Evolutionary conservation across 1,140 invertebrate species (phyloP), one percentile per base, ranked within the genome.

Genomic region (Sitobion miscanthi): DNA sequence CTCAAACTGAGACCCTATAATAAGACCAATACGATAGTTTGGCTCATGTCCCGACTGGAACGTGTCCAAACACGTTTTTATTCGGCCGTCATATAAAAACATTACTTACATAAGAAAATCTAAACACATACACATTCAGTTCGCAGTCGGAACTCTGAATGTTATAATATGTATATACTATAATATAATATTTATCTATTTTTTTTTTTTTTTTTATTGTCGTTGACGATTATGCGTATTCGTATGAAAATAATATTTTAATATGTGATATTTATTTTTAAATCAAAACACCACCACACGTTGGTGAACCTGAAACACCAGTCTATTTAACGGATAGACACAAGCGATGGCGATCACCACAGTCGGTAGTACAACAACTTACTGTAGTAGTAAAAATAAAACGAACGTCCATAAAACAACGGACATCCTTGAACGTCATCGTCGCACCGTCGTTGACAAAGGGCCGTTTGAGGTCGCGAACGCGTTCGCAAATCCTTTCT

Each of bases 1-100:
- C 35, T 38, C 86, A 20, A 90, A 57, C 88, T 17, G 35, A 90
- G 52, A 90, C 88, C 52, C 88, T 90, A 90, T 90, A 90, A 90
- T 90, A 90, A 90, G 88, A 90, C 88, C 88, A 90, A 57, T 57
- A 90, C 42, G 88, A 57, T 90, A 42, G 49, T 90, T 90, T 90
- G 88, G 88, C 88, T 90, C 54, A 90, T 8, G 54, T 90, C 88
- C 88, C 88, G 88, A 62, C 52, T 90, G 88, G 88, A 90, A 90
- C 54, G 52, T 25, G 54, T 45, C 88, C 88, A 90, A 90, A 62
- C 88, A 90, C 88, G 88, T 90, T 90, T 90, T 90, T 57, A 90
- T 90, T 90, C 54, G 54, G 38, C 52, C 35, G 38, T 90, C 87
- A 89, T 54, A 89, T 57, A 42, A 62, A 90, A 90, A 90, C 88